Base-by-base conservation (phyloP, 2,797 vertebrate species). In the Myotis daubentonii region DNA sequence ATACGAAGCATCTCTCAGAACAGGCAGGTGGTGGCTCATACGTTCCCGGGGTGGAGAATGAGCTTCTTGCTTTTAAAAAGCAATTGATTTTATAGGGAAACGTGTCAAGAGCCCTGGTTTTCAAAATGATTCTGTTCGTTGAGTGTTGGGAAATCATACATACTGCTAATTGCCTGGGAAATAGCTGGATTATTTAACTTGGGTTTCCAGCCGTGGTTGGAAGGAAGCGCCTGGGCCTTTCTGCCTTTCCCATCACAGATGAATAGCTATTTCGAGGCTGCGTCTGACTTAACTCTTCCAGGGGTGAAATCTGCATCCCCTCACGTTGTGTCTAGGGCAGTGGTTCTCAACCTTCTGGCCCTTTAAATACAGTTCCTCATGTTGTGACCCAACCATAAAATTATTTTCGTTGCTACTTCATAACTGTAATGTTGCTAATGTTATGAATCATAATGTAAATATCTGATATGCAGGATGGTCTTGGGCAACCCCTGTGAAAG, bases 111-210 rank as follows among this genome's bases (percentile, higher is more conserved):
- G 92, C 82, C 62, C 92, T 88, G 84, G 81, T 96, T 96, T 97
- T 95, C 94, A 88, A 95, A 95, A 87, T 70, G 92, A 87, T 68
- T 81, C 93, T 12, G 3, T 89, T 87, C 75, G 4, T 70, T 70
- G 62, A 89, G 94, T 94, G 88, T 91, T 70, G 78, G 93, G 19
- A 76, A 66, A 89, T 23, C 49, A 92, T 89, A 94, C 74, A 92
- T 51, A 79, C 86, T 36, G 25, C 96, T 97, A 97, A 96, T 98
- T 97, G 95, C 95, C 97, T 97, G 94, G 49, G 96, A 93, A 96
- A 96, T 92, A 90, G 91, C 93, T 65, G 83, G 97, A 94, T 97
- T 96, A 89, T 96, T 96, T 94, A 95, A 94, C 90, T 95, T 87
- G 78, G 76, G 94, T 89, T 94, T 92, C 65, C 65, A 91, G 71